These are phyloP conservation scores for Halcyon badia DNA, from an alignment of 2,797 vertebrate species.

Conservation along the genomic window DNA sequence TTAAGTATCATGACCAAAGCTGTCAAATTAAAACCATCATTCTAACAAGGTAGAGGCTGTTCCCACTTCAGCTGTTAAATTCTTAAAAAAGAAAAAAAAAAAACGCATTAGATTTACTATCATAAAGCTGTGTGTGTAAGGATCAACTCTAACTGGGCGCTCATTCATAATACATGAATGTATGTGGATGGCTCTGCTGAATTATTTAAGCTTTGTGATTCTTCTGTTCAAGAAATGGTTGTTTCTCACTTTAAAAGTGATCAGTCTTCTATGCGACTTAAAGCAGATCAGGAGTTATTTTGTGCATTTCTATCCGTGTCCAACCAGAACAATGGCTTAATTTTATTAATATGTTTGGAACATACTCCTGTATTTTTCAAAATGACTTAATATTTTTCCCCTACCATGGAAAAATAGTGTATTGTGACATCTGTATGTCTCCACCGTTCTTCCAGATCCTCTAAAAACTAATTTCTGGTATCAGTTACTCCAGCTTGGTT, in stretches of 20 bases:
- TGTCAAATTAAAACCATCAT: background rate
- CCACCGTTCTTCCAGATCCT: background rate
- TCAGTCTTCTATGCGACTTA: background rate
- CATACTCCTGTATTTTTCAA: background rate
- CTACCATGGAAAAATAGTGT: background rate
- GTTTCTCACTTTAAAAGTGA: constrained; percentile 23
- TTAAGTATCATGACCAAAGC: background rate
- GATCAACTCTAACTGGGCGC: background rate
- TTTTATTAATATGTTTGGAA: background rate
- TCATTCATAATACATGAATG: constrained; percentile 9
- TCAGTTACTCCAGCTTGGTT: background rate
- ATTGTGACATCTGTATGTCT: background rate
- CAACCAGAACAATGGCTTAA: background rate
- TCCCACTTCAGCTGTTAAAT: background rate
- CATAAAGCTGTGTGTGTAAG: background rate
- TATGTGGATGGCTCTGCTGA: constrained; percentile 4
- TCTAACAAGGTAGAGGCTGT: background rate
- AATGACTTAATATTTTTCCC: background rate
- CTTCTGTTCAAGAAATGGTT: background rate
- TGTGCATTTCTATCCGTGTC: background rate
- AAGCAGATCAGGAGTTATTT: background rate
- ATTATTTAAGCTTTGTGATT: constrained; percentile 21
- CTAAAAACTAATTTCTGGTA: background rate
- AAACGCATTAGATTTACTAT: background rate
- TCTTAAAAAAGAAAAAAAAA: background rate